These are phyloP conservation scores for Prunella strophiata DNA, from an alignment of 2,797 vertebrate genomes.

Conservation along the genomic window DNA sequence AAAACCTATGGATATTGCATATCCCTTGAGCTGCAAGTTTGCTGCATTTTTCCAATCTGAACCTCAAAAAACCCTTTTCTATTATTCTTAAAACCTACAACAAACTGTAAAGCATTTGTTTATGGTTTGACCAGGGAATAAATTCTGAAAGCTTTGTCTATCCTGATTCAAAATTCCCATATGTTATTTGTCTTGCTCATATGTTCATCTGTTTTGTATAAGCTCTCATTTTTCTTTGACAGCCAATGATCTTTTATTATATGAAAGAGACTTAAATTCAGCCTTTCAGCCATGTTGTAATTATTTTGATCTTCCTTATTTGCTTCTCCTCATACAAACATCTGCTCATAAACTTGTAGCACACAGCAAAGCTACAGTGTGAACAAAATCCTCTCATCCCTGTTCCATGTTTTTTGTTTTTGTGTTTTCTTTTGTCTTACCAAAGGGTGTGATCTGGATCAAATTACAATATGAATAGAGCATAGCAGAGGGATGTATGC, in stretches of 20 bases:
- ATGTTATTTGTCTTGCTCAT: neutral
- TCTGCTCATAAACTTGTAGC: neutral
- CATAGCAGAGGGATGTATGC: neutral
- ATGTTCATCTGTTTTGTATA: neutral
- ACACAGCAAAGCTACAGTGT: neutral
- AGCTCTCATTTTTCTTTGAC: neutral
- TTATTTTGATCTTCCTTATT: neutral
- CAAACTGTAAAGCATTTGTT: neutral
- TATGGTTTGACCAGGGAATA: neutral
- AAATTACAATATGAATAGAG: neutral
- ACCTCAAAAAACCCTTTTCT: neutral
- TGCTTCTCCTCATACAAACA: neutral
- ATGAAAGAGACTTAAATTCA: neutral
- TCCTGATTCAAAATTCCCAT: neutral
- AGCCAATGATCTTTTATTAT: neutral
- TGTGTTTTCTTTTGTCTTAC: neutral
- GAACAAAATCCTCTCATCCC: neutral
- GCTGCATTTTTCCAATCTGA: neutral
- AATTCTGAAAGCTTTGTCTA: neutral
- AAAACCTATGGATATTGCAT: neutral
- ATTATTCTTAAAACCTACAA: neutral
- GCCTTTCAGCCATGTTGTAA: neutral
- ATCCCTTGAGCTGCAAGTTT: neutral
- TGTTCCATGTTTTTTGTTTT: neutral
- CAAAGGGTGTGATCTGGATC: neutral